Evolutionary conservation across 2,888 invertebrate species (phyloP), one percentile per base, ranked within the genome.

Genomic region (Anthophora plumipes): DNA sequence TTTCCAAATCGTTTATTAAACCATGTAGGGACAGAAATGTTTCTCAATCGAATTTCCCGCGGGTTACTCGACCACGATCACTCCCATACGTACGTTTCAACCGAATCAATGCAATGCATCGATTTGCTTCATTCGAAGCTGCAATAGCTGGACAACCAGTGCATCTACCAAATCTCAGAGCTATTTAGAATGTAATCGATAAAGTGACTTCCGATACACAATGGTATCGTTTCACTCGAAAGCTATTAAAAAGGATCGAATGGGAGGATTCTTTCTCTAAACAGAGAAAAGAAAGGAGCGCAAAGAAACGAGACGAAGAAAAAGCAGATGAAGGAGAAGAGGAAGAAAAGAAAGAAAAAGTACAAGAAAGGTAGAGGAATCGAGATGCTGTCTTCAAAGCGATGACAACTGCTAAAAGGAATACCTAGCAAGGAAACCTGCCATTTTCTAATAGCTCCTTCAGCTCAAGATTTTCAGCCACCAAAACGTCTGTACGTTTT

Each of bases 181-280:
- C 68, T 66, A 37, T 83, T 80, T 43, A 60, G 66, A 72, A 78
- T 83, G 77, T 67, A 83, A 80, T 79, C 80, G 80, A 83, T 77
- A 57, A 57, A 69, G 63, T 50, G 67, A 79, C 73, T 70, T 80
- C 22, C 69, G 64, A 0, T 12, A 31, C 50, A 14, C 57, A 9
- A 14, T 57, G 7, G 17, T 52, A 60, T 6, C 67, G 41, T 48
- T n/a, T 46, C 41, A 48, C 50, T 39, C 46, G 46, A 20, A 12
- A 54, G 52, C 67, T 72, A 60, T 72, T 55, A 63, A 52, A n/a
- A 20, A 8, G 20, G 8, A 31, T 31, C 31, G 31, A 31, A 31
- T 31, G 4, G 31, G 4, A 4, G 31, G 31, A 31, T 4, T 31
- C 31, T 31, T n/a, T 4, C 31, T 31, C 31, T 31, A 31, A 31